These are phyloP conservation scores for Dysidea cf. avara DNA, from an alignment of 37 sponge, comb jelly and placozoan species.

Conservation along the genomic window DNA sequence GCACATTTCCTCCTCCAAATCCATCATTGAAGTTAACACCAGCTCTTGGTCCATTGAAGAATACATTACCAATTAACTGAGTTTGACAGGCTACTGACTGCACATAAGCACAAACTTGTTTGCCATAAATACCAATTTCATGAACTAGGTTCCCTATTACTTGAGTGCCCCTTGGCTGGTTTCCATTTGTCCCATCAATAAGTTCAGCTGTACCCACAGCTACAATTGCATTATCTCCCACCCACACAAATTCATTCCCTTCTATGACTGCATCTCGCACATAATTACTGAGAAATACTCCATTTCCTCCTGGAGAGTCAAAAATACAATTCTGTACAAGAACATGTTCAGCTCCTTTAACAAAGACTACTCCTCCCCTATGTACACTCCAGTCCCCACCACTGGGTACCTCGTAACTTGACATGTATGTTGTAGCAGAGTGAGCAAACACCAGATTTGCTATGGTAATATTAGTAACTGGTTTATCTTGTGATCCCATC, in stretches of 20 bases:
- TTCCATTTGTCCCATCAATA: constrained; percentile 48
- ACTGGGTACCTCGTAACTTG: constrained; percentile 51
- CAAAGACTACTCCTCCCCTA: constrained; percentile 40
- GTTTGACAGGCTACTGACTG: constrained; percentile 40
- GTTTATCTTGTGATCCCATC: constrained; percentile 13
- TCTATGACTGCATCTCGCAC: constrained; percentile 30
- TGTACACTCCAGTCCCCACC: constrained; percentile 65
- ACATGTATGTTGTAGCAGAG: constrained; percentile 48
- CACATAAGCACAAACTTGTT: constrained; percentile 44
- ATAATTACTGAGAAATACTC: constrained; percentile 37
- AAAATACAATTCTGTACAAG: constrained; percentile 30
- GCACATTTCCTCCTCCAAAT: constrained; percentile 49
- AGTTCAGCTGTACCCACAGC: constrained; percentile 31
- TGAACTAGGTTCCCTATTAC: constrained; percentile 49
- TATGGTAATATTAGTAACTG: constrained; percentile 23
- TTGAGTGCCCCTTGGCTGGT: constrained; percentile 40
- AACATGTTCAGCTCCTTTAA: constrained; percentile 33
- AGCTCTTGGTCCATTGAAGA: constrained; percentile 63
- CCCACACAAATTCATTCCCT: constrained; percentile 32
- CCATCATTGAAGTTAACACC: constrained; percentile 71
- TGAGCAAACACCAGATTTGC: constrained; percentile 43
- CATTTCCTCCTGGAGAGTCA: constrained; percentile 59
- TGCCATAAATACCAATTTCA: constrained; percentile 62
- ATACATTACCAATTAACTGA: constrained; percentile 30
- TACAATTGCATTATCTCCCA: constrained; percentile 60